Base-by-base conservation (phyloP, 92 coral and sea anemone species). In the Epizoanthus scotinus region DNA sequence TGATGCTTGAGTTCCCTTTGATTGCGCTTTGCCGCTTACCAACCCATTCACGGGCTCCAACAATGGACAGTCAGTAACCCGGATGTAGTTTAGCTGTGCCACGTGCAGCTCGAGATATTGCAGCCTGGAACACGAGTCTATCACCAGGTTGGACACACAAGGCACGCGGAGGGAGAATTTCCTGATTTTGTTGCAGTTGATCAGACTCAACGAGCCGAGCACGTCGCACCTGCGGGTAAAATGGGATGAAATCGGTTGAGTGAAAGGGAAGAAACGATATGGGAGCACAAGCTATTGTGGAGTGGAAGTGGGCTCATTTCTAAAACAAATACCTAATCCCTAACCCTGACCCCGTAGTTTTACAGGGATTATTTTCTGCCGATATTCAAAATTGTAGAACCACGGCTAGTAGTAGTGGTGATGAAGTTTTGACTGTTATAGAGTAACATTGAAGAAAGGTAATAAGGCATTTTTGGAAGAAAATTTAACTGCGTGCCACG, bases 91-190 rank as follows among this genome's bases (percentile, higher is more conserved):
- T 2, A 92, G 83, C 69, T 70, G 81, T 10, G 91, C 47, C 68
- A 72, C 83, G 42, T 58, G 72, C 18, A 92, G 71, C 57, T 92
- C 89, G 13, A 90, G 70, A 21, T 87, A 77, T 6, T 78, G 61
- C 82, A 92, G 84, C 17, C 82, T 86, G 38, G 71, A 58, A 53
- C 97, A 92, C 29, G 97, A 90, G 69, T 92, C 92, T 27, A 90
- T 49, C 18, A 91, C 59, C 52, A 92, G 85, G 57, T 44, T 81
- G 44, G 74, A 67, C 6, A 92, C 84, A 58, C 82, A 61, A 56
- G 91, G 89, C 3, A 90, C 94, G 19, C 82, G 84, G 2, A 90
- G 84, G 55, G 88, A 74, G 61, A 92, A 90, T n/a, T 80, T 84
- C 60, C 57, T 90, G 70, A 92, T 83, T 59, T 78, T 79, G 71